phyloP scores from a whole-genome alignment of 2,113 vertebrate species.

The Hemichromis elongatus region DNA sequence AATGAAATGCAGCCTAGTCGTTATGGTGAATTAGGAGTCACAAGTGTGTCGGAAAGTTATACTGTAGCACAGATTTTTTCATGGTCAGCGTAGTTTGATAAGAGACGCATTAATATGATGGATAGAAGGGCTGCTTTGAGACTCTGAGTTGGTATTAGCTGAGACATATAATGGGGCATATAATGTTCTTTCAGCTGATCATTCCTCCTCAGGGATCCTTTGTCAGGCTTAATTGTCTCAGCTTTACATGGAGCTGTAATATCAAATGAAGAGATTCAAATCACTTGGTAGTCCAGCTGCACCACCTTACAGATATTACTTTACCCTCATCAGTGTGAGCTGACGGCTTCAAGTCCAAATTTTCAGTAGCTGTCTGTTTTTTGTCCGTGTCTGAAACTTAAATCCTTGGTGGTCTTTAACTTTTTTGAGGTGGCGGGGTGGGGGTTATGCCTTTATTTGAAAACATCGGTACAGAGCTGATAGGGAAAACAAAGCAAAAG shows the following conservation, averaged over 20 bases:
- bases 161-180: constrained; percentile 25
- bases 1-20: not conserved
- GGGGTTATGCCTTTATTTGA: not conserved
- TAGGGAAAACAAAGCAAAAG: not conserved
- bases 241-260: constrained; percentile 21
- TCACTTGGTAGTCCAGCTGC: not conserved
- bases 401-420: not conserved
- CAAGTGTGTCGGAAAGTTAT: not conserved
- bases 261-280: constrained; percentile 31
- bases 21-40: not conserved
- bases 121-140: not conserved
- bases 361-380: not conserved
- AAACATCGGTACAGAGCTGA: not conserved
- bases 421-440: not conserved
- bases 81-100: not conserved
- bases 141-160: constrained; percentile 18
- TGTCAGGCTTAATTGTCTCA: constrained; percentile 35
- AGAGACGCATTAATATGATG: not conserved
- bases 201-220: constrained; percentile 44
- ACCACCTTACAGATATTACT: not conserved
- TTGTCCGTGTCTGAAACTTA: not conserved
- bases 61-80: not conserved
- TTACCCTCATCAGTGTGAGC: not conserved
- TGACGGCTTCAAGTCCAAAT: not conserved
- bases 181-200: constrained; percentile 34